A percentile compares a stretch with the other conserved stretches of the same genome.
Conservation (phyloP, 2,113 vertebrate species). For the Strix uralensis region DNA sequence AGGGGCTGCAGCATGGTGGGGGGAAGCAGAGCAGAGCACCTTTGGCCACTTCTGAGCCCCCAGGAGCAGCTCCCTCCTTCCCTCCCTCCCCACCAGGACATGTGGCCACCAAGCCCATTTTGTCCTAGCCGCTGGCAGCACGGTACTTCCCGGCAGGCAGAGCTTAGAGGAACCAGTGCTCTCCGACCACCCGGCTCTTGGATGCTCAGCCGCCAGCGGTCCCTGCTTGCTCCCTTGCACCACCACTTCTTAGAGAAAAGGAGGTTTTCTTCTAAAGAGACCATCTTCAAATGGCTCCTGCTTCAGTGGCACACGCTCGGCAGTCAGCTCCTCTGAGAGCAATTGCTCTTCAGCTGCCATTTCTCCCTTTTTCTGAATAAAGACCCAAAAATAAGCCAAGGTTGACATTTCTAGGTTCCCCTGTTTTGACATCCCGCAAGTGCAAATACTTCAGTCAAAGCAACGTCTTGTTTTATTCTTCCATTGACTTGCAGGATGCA, state of each 20-base stretch:
- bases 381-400: neutral
- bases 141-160: neutral
- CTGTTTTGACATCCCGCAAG: accelerated
- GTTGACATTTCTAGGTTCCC: neutral
- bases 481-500: neutral
- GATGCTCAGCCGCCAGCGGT: neutral
- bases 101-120: accelerated
- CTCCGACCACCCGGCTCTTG: accelerated
- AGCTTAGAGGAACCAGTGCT: accelerated
- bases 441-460: neutral
- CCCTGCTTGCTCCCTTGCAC: neutral
- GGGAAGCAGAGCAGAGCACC: neutral
- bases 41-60: neutral
- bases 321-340: neutral
- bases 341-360: neutral
- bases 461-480: neutral
- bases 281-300: neutral
- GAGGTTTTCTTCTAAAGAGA: no score
- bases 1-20: accelerated
- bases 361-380: neutral
- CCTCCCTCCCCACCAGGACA: neutral
- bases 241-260: neutral
- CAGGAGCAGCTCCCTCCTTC: neutral
- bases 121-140: neutral
- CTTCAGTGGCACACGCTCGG: neutral